Evolutionary conservation across 2,888 invertebrate genomes (phyloP).

Genomic region (Caenorhabditis uteleia): DNA sequence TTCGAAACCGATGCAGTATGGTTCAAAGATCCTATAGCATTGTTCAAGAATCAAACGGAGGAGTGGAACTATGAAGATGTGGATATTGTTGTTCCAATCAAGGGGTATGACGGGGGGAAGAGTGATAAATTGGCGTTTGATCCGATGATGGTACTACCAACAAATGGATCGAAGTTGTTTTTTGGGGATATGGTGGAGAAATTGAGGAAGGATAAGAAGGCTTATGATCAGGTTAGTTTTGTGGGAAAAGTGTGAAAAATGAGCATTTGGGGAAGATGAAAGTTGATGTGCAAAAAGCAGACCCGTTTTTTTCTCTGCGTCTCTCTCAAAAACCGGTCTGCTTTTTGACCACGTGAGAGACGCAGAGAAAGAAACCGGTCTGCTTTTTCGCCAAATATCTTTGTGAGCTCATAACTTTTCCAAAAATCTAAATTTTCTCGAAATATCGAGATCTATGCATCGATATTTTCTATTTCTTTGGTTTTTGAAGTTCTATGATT

Average conservation of each 20-base stretch:
- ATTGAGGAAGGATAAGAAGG: conserved; percentile 38
- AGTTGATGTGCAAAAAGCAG: too few relatives aligned
- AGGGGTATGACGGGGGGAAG: conserved; percentile 32
- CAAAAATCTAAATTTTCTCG: too few relatives aligned
- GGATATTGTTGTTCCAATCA: conserved; percentile 62
- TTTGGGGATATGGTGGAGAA: conserved; percentile 49
- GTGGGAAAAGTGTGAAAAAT: not conserved
- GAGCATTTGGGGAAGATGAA: not conserved
- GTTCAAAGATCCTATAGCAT: conserved; percentile 56
- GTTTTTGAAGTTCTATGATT: too few relatives aligned
- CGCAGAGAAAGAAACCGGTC: too few relatives aligned
- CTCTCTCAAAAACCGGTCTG: too few relatives aligned
- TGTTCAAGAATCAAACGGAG: conserved; percentile 43
- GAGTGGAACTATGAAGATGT: conserved; percentile 49
- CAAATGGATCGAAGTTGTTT: conserved; percentile 45
- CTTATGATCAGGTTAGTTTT: conserved; percentile 52
- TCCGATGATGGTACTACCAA: conserved; percentile 61
- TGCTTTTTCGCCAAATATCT: too few relatives aligned
- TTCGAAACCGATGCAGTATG: conserved; percentile 66
- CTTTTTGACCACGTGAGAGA: too few relatives aligned
- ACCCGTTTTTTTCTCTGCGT: too few relatives aligned
- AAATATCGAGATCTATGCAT: too few relatives aligned
- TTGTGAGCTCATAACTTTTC: too few relatives aligned
- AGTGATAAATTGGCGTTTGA: conserved; percentile 56
- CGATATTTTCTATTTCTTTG: too few relatives aligned